These are phyloP conservation scores for Biston betularia DNA, from an alignment of 2,888 invertebrate species.

Conservation along the genomic window DNA sequence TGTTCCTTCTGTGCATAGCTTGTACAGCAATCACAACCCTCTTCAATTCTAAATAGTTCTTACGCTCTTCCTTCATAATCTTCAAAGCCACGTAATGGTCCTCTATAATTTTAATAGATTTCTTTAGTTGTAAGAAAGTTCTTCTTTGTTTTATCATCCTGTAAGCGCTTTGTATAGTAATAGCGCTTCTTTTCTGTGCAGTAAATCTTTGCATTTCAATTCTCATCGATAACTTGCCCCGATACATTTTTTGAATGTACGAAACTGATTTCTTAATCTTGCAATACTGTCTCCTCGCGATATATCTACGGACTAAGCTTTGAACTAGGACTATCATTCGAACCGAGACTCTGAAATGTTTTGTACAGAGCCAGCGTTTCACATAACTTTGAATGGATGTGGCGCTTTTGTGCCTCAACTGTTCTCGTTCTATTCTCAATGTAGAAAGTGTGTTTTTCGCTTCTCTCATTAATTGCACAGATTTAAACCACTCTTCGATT, in stretches of 20 bases:
- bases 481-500: conserved; percentile 84
- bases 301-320: conserved; percentile 62
- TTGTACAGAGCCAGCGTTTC: conserved; percentile 68
- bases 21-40: conserved; percentile 76
- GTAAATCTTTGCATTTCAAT: conserved; percentile 58
- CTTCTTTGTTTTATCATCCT: conserved; percentile 64
- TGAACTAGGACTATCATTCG: conserved; percentile 63
- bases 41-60: conserved; percentile 62
- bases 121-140: conserved; percentile 56
- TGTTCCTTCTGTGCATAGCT: conserved; percentile 73
- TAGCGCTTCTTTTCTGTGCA: conserved; percentile 55
- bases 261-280: conserved; percentile 58
- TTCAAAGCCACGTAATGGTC: conserved; percentile 61
- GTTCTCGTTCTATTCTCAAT: conserved; percentile 58
- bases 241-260: conserved; percentile 72
- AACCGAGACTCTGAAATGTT: conserved; percentile 53
- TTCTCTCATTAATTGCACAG: conserved; percentile 59
- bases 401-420: conserved; percentile 59
- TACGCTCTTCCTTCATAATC: conserved; percentile 65
- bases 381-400: conserved; percentile 65
- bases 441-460: conserved; percentile 59
- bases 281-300: conserved; percentile 59
- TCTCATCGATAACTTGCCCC: conserved; percentile 70
- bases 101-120: conserved; percentile 60
- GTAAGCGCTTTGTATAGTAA: conserved; percentile 76